These are phyloP conservation scores for Apteryx owenii DNA, from an alignment of 2,113 vertebrate species.

Conservation along the genomic window DNA sequence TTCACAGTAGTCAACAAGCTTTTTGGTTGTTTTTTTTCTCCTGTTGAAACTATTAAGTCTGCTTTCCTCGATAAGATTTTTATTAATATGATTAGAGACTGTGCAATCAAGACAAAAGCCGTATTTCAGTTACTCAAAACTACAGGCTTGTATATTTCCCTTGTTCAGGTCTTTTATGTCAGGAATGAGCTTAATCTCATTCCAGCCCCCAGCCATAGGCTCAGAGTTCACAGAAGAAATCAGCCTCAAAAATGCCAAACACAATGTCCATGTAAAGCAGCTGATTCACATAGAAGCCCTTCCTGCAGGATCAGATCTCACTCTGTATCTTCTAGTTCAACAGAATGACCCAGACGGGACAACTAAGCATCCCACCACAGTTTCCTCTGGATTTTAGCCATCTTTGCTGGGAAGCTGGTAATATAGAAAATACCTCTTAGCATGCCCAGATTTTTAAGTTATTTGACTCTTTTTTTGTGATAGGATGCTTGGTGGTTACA, in stretches of 20 bases:
- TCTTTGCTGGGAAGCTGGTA: not conserved
- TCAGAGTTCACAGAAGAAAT: not conserved
- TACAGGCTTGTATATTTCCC: not conserved
- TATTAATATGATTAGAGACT: slow-evolving; percentile 26
- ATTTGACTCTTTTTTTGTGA: not conserved
- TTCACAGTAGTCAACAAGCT: not conserved
- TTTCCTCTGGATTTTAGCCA: not conserved
- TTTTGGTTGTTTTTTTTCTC: not conserved
- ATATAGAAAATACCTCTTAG: not conserved
- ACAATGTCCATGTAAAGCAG: not conserved
- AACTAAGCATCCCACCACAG: not conserved
- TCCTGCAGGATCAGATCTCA: not conserved
- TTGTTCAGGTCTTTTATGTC: slow-evolving; percentile 1
- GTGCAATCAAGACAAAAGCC: not conserved
- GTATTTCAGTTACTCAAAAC: slow-evolving; percentile 9
- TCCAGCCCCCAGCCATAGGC: not conserved
- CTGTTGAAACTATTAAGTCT: not conserved
- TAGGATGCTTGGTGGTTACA: not conserved
- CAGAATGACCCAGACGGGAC: not conserved
- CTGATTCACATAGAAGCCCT: not conserved
- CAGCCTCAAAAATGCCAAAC: not conserved
- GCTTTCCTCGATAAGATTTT: not conserved
- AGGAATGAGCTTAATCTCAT: not conserved
- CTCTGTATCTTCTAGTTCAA: not conserved
- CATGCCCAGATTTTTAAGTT: not conserved